A percentile compares a stretch with the other conserved stretches of the same genome.
phyloP scores from a whole-genome alignment of 2,888 invertebrate genomes.

The Herminia tarsipennalis region DNA sequence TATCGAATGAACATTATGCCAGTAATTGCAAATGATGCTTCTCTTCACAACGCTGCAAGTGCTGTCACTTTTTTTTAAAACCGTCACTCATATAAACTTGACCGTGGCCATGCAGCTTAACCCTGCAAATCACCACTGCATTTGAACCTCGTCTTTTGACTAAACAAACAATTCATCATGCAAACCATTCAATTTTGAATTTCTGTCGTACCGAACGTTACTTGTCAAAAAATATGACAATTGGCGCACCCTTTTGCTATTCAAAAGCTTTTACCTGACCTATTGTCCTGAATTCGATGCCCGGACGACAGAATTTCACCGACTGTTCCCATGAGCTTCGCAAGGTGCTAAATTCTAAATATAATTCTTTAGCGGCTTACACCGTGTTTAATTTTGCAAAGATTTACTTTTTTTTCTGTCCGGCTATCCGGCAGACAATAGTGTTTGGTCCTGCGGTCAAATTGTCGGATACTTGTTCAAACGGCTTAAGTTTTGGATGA shows the following conservation, averaged over 20 bases:
- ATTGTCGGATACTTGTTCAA: conserved; percentile 7
- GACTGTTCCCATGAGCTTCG: conserved; percentile 45
- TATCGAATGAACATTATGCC: too few species aligned
- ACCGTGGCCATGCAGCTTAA: too few species aligned
- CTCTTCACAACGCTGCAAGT: too few species aligned
- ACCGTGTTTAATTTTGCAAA: conserved; percentile 20
- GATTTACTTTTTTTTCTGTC: conserved; percentile 8
- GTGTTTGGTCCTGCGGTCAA: conserved; percentile 27
- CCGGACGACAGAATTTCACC: conserved; percentile 37
- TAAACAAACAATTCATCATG: too few species aligned
- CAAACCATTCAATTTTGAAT: conserved; percentile 24
- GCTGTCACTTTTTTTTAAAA: too few species aligned
- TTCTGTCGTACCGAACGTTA: conserved; percentile 15
- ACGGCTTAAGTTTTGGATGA: conserved; percentile 23
- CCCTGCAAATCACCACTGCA: too few species aligned
- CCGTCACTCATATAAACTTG: too few species aligned
- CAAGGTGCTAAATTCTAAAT: conserved; percentile 58
- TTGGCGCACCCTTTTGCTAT: conserved; percentile 33
- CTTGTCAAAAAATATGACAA: conserved; percentile 34
- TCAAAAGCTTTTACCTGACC: conserved; percentile 45
- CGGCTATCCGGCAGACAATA: not conserved
- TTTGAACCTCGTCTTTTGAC: too few species aligned
- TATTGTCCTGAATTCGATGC: conserved; percentile 44
- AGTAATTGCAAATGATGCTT: too few species aligned
- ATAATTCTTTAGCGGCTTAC: conserved; percentile 26